These are phyloP conservation scores for Ypsolopha sequella DNA, from an alignment of 2,888 invertebrate genomes.

Conservation along the genomic window DNA sequence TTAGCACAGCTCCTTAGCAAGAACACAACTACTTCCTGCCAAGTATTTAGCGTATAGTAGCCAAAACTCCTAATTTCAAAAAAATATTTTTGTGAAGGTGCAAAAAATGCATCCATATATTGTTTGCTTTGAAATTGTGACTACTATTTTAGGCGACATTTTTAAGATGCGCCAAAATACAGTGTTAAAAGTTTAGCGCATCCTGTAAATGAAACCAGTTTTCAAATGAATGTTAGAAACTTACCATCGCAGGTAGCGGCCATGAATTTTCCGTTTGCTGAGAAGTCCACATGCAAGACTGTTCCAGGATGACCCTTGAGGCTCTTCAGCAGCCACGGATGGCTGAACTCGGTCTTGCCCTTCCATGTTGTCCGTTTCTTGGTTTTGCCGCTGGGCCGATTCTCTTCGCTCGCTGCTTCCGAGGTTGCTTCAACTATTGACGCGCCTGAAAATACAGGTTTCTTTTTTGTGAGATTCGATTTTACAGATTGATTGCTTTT, in stretches of 20 bases:
- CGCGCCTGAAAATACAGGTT: constrained; percentile 27
- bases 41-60: background rate
- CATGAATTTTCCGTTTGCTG: constrained; percentile 87
- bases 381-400: constrained; percentile 45
- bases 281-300: constrained; percentile 83
- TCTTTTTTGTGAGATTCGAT: too few species aligned
- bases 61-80: background rate
- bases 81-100: too few species aligned
- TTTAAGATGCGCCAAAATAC: too few species aligned
- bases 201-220: too few species aligned
- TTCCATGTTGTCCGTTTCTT: constrained; percentile 66
- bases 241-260: constrained; percentile 89
- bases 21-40: background rate
- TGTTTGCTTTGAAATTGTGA: background rate
- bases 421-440: constrained; percentile 37
- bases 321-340: constrained; percentile 84
- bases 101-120: too few species aligned
- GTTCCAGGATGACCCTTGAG: constrained; percentile 86
- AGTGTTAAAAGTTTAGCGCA: too few species aligned
- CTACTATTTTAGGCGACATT: background rate
- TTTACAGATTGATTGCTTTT: too few species aligned
- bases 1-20: background rate
- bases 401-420: constrained; percentile 33
- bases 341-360: constrained; percentile 69
- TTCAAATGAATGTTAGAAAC: constrained; percentile 22